phyloP scores from a whole-genome alignment of 2,888 invertebrate genomes.

The Heliconius sara region DNA sequence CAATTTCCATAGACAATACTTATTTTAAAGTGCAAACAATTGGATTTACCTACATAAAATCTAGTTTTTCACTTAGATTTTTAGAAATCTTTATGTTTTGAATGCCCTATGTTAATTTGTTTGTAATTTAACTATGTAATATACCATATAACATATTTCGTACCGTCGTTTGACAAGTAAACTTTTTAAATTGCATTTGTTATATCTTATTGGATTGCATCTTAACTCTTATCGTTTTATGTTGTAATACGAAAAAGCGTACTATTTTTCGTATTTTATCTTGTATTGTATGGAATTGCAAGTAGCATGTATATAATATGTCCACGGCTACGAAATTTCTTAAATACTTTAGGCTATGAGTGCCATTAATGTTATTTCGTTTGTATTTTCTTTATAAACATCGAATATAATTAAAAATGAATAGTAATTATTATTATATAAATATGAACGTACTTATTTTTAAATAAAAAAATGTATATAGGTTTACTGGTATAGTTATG shows the following conservation, averaged over 20 bases:
- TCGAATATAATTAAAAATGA: slow-evolving; percentile 54
- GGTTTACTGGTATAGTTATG: slow-evolving; percentile 50
- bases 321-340: slow-evolving; percentile 44
- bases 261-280: slow-evolving; percentile 19
- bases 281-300: slow-evolving; percentile 13
- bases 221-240: slow-evolving; percentile 13
- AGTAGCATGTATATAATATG: slow-evolving; percentile 37
- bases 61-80: not conserved
- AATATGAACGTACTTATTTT: slow-evolving; percentile 23
- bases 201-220: slow-evolving; percentile 38
- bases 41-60: not conserved
- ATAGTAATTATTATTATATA: slow-evolving; percentile 41
- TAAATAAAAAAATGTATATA: slow-evolving; percentile 46
- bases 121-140: slow-evolving; percentile 27
- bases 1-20: no score
- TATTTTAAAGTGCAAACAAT: no score
- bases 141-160: slow-evolving; percentile 26
- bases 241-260: slow-evolving; percentile 11
- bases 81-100: not conserved
- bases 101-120: not conserved
- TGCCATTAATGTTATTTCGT: slow-evolving; percentile 76
- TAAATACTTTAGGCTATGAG: slow-evolving; percentile 79
- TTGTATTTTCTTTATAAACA: slow-evolving; percentile 55
- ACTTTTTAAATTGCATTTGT: slow-evolving; percentile 46
- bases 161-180: not conserved